phyloP scores from a whole-genome alignment of 30 jellyfish, hydroid and myxozoan species.

The Pseudorhiza aurosa region DNA sequence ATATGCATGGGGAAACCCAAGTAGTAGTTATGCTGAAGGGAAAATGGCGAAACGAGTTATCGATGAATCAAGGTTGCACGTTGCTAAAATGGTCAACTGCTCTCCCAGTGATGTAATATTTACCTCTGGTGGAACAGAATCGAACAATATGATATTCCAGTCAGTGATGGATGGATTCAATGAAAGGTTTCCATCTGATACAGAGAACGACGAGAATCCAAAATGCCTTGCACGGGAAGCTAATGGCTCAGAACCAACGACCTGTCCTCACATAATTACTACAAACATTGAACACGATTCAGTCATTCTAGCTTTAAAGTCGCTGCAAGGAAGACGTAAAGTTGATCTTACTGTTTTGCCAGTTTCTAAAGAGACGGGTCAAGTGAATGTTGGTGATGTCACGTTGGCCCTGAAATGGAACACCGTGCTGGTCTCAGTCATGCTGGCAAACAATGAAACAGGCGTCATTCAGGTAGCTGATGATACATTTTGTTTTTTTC shows the following conservation, averaged over 20 bases:
- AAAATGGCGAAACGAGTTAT: constrained; percentile 81
- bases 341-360: constrained; percentile 66
- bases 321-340: constrained; percentile 25
- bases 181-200: background rate
- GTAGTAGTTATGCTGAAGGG: constrained; percentile 89
- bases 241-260: background rate
- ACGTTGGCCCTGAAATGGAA: constrained; percentile 35
- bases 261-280: constrained; percentile 76
- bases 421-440: constrained; percentile 77
- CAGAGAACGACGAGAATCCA: background rate
- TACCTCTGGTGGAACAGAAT: constrained; percentile 97
- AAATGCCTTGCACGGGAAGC: background rate
- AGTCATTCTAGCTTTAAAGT: constrained; percentile 49
- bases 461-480: constrained; percentile 87
- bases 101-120: constrained; percentile 61
- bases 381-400: constrained; percentile 61
- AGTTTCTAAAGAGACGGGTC: constrained; percentile 82
- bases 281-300: constrained; percentile 90
- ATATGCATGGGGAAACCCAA: constrained; percentile 97
- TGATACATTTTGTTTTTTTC: no score
- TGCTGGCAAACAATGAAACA: constrained; percentile 97
- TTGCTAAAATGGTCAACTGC: constrained; percentile 70
- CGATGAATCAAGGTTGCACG: constrained; percentile 68
- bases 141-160: constrained; percentile 77
- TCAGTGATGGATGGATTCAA: constrained; percentile 19